These are phyloP conservation scores for Lates calcarifer DNA, from an alignment of 2,113 vertebrate genomes.

Conservation along the genomic window DNA sequence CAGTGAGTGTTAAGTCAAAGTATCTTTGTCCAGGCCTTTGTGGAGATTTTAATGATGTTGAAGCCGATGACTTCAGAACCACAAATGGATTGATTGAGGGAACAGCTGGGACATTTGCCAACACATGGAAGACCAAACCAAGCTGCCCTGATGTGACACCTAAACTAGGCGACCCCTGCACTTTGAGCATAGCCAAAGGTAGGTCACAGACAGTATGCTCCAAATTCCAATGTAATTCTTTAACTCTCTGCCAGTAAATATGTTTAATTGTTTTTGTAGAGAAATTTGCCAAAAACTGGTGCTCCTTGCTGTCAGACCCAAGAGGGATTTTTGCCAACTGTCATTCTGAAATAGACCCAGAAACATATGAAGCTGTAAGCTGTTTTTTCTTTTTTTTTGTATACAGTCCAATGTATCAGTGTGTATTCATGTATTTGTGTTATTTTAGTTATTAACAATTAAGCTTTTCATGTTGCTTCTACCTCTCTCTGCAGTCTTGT, in stretches of 20 bases:
- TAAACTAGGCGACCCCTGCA: conserved; percentile 87
- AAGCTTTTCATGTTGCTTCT: neutral
- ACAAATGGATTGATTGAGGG: conserved; percentile 88
- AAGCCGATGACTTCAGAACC: conserved; percentile 87
- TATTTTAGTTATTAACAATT: neutral
- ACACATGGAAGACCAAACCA: conserved; percentile 88
- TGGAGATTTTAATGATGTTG: conserved; percentile 90
- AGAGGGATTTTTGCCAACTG: conserved; percentile 87
- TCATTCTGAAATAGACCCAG: conserved; percentile 86
- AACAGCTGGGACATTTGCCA: conserved; percentile 87
- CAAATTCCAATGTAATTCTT: neutral
- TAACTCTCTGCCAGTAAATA: neutral
- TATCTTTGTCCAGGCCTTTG: conserved; percentile 87
- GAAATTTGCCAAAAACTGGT: conserved; percentile 90
- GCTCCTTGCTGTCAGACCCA: conserved; percentile 82
- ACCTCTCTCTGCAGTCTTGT: conserved; percentile 85
- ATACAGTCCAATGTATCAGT: neutral
- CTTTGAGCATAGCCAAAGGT: conserved; percentile 89
- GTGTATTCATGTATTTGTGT: neutral
- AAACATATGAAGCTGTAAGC: conserved; percentile 86
- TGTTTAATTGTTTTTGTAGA: conserved; percentile 80
- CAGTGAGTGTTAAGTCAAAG: neutral
- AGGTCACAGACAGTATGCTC: conserved; percentile 16
- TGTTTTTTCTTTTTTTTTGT: neutral
- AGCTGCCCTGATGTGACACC: conserved; percentile 85